Conservation (phyloP, 2,888 invertebrate genomes). For the Drosophila anomalata region DNA sequence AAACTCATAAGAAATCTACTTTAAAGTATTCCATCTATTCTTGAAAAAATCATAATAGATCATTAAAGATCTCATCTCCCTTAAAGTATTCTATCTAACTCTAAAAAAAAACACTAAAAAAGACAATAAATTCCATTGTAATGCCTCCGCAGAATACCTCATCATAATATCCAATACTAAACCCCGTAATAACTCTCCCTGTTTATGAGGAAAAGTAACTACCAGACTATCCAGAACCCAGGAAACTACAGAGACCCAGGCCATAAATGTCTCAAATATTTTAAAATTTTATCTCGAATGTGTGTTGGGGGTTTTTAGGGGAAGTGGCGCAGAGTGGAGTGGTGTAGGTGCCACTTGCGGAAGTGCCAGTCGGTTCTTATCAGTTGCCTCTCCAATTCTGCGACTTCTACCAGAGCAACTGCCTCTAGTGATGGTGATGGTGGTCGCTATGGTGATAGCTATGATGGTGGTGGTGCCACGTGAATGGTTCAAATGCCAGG, state of each 20-base stretch:
- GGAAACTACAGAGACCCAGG: not conserved
- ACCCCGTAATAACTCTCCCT: not conserved
- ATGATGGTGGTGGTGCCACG: conserved; percentile 9
- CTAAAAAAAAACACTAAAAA: too few species aligned
- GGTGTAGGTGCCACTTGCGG: not conserved
- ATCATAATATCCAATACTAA: not conserved
- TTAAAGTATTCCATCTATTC: too few species aligned
- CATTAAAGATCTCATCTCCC: too few species aligned
- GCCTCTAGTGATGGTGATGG: not conserved
- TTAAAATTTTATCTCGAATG: not conserved
- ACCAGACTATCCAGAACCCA: not conserved
- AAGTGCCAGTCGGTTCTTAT: not conserved
- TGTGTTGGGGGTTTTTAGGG: not conserved
- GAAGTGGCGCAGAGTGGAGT: too few species aligned
- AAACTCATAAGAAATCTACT: too few species aligned
- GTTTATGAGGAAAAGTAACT: not conserved
- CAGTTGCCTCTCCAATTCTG: not conserved
- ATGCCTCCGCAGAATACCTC: not conserved
- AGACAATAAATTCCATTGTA: too few species aligned
- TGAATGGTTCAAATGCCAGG: not conserved
- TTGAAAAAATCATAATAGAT: too few species aligned
- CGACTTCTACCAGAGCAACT: not conserved
- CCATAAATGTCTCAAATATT: not conserved
- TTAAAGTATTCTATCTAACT: too few species aligned
- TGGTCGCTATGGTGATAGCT: not conserved